These are phyloP conservation scores for Solenopsis fugax DNA, from an alignment of 1,140 invertebrate species.

Conservation along the genomic window DNA sequence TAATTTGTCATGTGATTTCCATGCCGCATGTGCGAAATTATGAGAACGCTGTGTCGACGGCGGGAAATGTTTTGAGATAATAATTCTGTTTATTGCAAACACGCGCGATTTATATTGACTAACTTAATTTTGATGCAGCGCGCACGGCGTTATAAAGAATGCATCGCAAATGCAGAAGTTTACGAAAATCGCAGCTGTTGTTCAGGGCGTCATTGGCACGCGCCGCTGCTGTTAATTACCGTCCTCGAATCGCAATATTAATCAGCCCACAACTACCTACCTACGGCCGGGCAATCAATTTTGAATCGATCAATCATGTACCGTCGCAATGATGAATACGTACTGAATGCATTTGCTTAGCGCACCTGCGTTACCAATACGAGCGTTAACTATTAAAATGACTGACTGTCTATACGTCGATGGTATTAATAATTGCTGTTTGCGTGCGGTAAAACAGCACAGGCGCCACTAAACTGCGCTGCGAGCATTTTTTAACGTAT, in stretches of 20 bases:
- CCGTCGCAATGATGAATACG: conserved; percentile 53
- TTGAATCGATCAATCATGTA: conserved; percentile 70
- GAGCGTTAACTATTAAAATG: conserved; percentile 47
- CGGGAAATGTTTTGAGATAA: neutral
- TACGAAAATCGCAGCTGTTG: conserved; percentile 12
- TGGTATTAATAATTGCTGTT: conserved; percentile 39
- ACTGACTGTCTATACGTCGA: conserved; percentile 24
- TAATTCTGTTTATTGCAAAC: conserved; percentile 23
- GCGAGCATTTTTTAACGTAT: neutral
- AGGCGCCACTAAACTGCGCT: neutral
- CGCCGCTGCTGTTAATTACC: conserved; percentile 65
- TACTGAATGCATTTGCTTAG: conserved; percentile 23
- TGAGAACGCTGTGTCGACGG: neutral
- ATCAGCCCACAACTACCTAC: conserved; percentile 54
- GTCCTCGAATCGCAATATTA: conserved; percentile 61
- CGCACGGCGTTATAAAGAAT: conserved; percentile 5
- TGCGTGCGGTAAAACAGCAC: neutral
- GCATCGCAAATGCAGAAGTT: conserved; percentile 12
- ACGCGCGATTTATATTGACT: neutral
- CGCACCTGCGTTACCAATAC: conserved; percentile 2
- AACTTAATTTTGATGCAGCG: conserved; percentile 48
- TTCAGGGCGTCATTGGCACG: conserved; percentile 48
- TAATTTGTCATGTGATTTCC: neutral
- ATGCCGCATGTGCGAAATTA: neutral
- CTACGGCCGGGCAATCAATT: conserved; percentile 49